Base-by-base conservation (phyloP, 37 sponge, comb jelly and placozoan species). In the Amphimedon queenslandica region DNA sequence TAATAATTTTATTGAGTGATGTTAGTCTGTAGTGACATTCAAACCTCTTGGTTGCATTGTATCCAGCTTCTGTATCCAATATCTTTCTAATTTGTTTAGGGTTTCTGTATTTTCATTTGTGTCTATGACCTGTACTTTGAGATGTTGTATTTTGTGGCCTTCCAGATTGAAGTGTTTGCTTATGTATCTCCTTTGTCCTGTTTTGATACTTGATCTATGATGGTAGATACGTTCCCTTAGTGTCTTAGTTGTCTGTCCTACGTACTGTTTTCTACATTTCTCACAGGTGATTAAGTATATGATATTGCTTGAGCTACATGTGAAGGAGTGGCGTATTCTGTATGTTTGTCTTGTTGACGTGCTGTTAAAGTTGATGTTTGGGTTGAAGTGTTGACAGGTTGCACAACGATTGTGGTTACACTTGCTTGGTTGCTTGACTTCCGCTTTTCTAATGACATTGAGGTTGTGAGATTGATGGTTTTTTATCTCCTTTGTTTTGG, bases 201-300 rank as follows among this genome's bases (percentile, higher is more conserved):
- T 47, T 18, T 47, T 8, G 53, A 47, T 47, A 13, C 53, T 47
- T 47, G 53, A 18, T 10, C 53, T 8, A 47, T 47, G 53, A 47
- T 47, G 53, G 13, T 47, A 18, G 13, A 47, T 47, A 18, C 53
- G 8, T 47, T 47, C 53, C 13, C 53, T 47, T 8, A 47, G 53
- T 8, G 53, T 47, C 13, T 47, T 47, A 47, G 53, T 47, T 18
- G 53, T 47, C 13, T 18, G 53, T 18, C 53, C 53, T 18, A 47
- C 53, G 13, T 47, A 47, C 53, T 47, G 53, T 47, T 47, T 47
- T 47, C 53, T 47, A 47, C 53, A 47, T 47, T 47, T 47, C 53
- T 8, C 13, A 47, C 53, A 47, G 8, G 53, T 47, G 13, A 47
- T 47, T 18, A 47, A 13, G 13, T 47, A 47, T 18, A 47, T 47